A percentile compares a stretch with the other conserved stretches of the same genome.
These are phyloP conservation scores for Montipora sp. DNA, from an alignment of 64 coral and sea anemone species.

Conservation along the genomic window DNA sequence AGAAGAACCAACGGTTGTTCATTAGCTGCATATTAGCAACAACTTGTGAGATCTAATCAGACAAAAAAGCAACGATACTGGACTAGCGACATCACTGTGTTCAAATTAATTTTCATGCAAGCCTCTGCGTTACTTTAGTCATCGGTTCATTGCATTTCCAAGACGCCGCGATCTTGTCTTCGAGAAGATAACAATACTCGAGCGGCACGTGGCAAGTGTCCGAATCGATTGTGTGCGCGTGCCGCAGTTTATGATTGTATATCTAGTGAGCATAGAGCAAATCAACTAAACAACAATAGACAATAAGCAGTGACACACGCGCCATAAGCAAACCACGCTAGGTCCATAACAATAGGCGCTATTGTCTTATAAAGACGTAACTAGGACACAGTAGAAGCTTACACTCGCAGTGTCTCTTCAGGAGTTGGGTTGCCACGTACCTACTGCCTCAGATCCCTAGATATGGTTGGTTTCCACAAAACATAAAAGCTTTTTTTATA, in stretches of 20 bases:
- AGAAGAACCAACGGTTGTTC: slow-evolving; percentile 38
- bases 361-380: slow-evolving; percentile 34
- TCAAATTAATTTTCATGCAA: slow-evolving; percentile 2
- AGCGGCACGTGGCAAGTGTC: slow-evolving; percentile 71
- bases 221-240: slow-evolving; percentile 63
- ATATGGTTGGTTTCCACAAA: slow-evolving; percentile 22
- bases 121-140: neutral
- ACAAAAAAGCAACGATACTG: neutral
- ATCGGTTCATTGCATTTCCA: neutral
- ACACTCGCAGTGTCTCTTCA: slow-evolving; percentile 1
- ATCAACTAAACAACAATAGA: slow-evolving; percentile 64
- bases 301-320: slow-evolving; percentile 68
- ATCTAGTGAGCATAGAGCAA: slow-evolving; percentile 62
- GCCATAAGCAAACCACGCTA: slow-evolving; percentile 73
- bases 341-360: slow-evolving; percentile 41
- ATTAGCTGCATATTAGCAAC: slow-evolving; percentile 33
- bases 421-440: neutral
- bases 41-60: neutral
- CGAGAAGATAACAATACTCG: slow-evolving; percentile 40
- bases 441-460: neutral
- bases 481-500: slow-evolving; percentile 21
- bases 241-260: slow-evolving; percentile 58
- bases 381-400: slow-evolving; percentile 12
- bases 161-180: slow-evolving; percentile 36
- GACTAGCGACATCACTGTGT: neutral